Evolutionary conservation across 2,113 vertebrate species (phyloP).

Genomic region (Oreocharis arfaki): DNA sequence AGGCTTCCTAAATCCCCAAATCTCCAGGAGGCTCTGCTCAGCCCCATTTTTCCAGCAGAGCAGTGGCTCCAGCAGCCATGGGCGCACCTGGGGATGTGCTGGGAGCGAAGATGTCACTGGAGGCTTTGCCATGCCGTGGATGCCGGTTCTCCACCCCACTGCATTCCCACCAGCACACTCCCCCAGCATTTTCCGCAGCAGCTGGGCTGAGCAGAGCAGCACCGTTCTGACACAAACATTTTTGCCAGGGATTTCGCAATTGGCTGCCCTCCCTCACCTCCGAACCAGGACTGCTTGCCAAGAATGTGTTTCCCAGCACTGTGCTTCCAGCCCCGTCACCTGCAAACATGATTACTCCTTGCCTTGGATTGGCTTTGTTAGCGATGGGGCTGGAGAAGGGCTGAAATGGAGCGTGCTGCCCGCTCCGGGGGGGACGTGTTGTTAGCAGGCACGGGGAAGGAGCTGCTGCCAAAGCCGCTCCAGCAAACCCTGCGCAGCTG

Average conservation of each 20-base stretch:
- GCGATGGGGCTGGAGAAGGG: not conserved
- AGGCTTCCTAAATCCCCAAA: not conserved
- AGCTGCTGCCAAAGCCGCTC: not conserved
- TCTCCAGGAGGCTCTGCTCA: rapidly evolving
- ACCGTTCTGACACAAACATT: not conserved
- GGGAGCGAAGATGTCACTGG: rapidly evolving
- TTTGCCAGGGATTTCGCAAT: slow-evolving; percentile 34
- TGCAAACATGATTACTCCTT: slow-evolving; percentile 58
- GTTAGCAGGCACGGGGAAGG: slow-evolving; percentile 3
- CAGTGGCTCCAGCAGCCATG: rapidly evolving
- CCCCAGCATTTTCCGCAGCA: not conserved
- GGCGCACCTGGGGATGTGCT: not conserved
- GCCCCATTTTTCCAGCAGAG: not conserved
- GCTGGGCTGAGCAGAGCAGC: not conserved
- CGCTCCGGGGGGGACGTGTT: not conserved
- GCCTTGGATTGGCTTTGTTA: slow-evolving; percentile 30
- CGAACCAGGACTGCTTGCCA: not conserved
- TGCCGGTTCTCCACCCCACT: rapidly evolving
- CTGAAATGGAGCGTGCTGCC: slow-evolving; percentile 29
- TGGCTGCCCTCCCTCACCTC: slow-evolving; percentile 57
- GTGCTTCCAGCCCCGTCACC: slow-evolving; percentile 49
- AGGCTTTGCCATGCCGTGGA: not conserved
- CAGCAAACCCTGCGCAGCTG: not conserved
- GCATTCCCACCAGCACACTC: not conserved
- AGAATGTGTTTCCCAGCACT: slow-evolving; percentile 10